Evolutionary conservation across 2,888 invertebrate species (phyloP).

Genomic region (Altica lythri): DNA sequence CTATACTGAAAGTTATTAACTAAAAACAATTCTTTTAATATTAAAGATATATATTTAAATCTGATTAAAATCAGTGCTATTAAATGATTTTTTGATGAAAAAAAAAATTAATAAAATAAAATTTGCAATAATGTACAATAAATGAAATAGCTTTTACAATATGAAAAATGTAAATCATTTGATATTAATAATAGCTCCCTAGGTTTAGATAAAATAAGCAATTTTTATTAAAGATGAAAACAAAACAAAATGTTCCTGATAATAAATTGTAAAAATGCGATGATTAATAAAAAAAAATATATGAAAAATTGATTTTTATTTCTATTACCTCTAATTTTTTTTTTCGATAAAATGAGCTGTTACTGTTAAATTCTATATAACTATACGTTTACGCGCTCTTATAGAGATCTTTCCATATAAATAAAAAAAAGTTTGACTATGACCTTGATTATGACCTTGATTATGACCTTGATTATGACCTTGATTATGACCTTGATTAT

Average conservation of each 20-base stretch:
- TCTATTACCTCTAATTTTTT: background rate
- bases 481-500: no score
- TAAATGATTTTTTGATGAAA: no score
- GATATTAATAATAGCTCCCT: slow-evolving; percentile 44
- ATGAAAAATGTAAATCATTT: slow-evolving; percentile 37
- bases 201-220: slow-evolving; percentile 43
- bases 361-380: no score
- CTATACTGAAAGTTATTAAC: slow-evolving; percentile 19
- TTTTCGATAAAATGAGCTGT: no score
- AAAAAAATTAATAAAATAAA: slow-evolving; percentile 18
- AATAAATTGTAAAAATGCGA: slow-evolving; percentile 40
- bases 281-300: slow-evolving; percentile 44
- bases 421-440: no score
- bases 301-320: slow-evolving; percentile 26
- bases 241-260: slow-evolving; percentile 46
- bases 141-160: slow-evolving; percentile 44
- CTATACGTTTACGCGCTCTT: no score
- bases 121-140: slow-evolving; percentile 41
- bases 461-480: no score
- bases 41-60: no score
- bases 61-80: slow-evolving; percentile 17
- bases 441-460: no score
- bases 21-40: no score
- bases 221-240: slow-evolving; percentile 45
- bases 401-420: no score